Conservation (phyloP, 53 echinoderm and acorn worm genomes). For the Paelopatides confundens region DNA sequence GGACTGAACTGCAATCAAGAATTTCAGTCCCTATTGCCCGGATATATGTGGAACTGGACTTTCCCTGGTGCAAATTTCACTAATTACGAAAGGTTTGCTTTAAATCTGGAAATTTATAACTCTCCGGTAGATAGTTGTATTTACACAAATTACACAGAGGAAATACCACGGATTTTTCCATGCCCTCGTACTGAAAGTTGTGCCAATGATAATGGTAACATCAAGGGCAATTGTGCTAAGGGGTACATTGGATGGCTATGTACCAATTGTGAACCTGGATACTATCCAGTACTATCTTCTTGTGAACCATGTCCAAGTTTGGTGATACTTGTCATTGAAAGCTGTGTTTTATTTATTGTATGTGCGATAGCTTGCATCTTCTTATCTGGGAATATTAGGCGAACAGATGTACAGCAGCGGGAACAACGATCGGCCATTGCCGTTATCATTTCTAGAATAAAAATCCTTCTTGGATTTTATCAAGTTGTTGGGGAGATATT, state of each 20-base stretch:
- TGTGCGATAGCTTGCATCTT: background rate
- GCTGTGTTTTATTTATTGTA: background rate
- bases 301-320: background rate
- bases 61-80: background rate
- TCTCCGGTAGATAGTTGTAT: background rate
- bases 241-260: conserved; percentile 20
- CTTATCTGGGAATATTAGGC: background rate
- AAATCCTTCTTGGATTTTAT: conserved; percentile 41
- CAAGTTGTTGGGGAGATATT: conserved; percentile 40
- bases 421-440: background rate
- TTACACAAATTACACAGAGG: background rate
- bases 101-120: background rate
- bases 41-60: conserved; percentile 19
- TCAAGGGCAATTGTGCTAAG: background rate
- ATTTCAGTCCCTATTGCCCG: background rate
- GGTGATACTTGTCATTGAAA: background rate
- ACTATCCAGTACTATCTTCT: background rate
- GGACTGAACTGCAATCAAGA: conserved; percentile 7
- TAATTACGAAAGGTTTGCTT: background rate
- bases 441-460: background rate
- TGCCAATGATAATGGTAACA: background rate
- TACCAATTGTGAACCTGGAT: background rate
- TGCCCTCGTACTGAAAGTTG: background rate
- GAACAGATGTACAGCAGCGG: background rate
- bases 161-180: background rate